A percentile compares a stretch with the other conserved stretches of the same genome.
Conservation (phyloP, 1,140 invertebrate genomes). For the Gryllus bimaculatus region DNA sequence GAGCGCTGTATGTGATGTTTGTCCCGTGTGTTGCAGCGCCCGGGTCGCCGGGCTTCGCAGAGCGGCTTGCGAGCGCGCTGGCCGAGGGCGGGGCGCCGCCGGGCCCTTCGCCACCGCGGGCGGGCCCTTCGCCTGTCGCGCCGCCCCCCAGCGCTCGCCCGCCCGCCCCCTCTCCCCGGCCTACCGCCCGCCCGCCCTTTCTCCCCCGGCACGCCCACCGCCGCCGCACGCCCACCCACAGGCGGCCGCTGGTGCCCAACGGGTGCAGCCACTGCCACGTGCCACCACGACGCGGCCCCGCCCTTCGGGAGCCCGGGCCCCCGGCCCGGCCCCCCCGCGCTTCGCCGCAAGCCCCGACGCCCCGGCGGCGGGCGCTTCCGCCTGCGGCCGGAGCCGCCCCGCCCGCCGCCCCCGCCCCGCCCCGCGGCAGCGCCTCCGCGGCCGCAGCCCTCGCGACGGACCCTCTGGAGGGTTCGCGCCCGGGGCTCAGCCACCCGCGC, state of each 20-base stretch:
- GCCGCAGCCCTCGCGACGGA: neutral
- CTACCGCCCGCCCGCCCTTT: neutral
- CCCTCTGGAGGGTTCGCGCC: no score
- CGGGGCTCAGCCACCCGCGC: no score
- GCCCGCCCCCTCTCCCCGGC: neutral
- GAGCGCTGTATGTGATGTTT: no score
- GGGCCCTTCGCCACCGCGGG: neutral
- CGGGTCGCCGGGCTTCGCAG: neutral
- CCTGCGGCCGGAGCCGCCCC: no score
- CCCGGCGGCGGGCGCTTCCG: no score
- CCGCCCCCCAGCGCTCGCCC: no score
- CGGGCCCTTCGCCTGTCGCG: neutral
- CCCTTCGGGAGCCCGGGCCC: neutral
- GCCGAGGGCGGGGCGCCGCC: neutral
- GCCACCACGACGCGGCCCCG: neutral
- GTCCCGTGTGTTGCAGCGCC: neutral
- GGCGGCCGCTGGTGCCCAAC: neutral
- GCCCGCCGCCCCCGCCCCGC: no score
- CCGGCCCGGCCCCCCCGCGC: no score
- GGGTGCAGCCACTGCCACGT: constrained; percentile 9
- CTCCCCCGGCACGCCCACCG: no score
- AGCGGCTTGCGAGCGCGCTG: neutral
- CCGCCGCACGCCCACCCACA: neutral
- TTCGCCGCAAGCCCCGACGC: no score
- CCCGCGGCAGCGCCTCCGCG: no score